phyloP scores from a whole-genome alignment of 2,888 invertebrate genomes.

The Rhagophthalmus giganteus region DNA sequence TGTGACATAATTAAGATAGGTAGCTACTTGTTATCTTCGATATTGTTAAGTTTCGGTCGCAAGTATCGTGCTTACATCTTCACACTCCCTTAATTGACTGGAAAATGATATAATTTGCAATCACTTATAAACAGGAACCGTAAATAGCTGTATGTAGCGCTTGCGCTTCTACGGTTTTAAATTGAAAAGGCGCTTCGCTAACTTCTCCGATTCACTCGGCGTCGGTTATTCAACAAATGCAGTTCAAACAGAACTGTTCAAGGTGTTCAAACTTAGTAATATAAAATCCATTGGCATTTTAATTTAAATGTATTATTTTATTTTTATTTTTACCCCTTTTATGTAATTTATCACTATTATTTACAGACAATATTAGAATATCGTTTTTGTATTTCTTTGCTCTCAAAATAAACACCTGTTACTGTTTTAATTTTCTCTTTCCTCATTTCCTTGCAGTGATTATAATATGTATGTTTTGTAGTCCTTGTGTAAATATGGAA shows the following conservation, averaged over 20 bases:
- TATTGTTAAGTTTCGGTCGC: too few species aligned
- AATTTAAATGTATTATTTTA: slow-evolving; percentile 4
- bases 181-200: slow-evolving; percentile 31
- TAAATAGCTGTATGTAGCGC: slow-evolving; percentile 18
- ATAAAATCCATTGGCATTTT: slow-evolving; percentile 6
- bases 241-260: slow-evolving; percentile 22
- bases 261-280: slow-evolving; percentile 14
- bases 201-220: slow-evolving; percentile 29
- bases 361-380: slow-evolving; percentile 1
- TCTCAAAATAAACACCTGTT: slow-evolving; percentile 12
- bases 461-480: neutral
- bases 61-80: too few species aligned
- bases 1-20: too few species aligned
- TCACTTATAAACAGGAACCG: slow-evolving; percentile 1
- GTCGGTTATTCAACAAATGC: slow-evolving; percentile 30
- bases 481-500: slow-evolving; percentile 11
- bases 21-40: too few species aligned
- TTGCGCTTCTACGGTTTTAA: slow-evolving; percentile 29
- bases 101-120: slow-evolving; percentile 10
- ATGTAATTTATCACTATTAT: slow-evolving; percentile 1
- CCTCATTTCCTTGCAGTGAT: slow-evolving; percentile 1
- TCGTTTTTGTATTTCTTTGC: slow-evolving; percentile 1
- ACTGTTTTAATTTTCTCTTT: neutral
- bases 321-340: slow-evolving; percentile 8
- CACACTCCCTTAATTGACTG: too few species aligned